Base-by-base conservation (phyloP, 35 echinoderm and acorn worm species). In the Patiria miniata region DNA sequence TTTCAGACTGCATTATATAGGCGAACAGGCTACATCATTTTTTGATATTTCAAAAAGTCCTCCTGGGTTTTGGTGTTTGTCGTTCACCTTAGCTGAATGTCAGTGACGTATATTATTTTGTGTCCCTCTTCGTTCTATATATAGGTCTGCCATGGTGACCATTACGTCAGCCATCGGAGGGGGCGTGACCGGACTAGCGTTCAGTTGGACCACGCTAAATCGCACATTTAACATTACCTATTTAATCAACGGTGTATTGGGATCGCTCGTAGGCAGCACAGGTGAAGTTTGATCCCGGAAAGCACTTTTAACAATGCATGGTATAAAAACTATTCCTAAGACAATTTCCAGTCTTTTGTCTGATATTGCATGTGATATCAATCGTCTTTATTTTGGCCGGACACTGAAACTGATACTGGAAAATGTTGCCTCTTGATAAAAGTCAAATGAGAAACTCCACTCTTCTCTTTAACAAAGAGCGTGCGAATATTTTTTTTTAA, bases 241-340 rank as follows among this genome's bases (percentile, higher is more conserved):
- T 84, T 77, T 94, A 30, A 90, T 94, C 82, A 94, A 94, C 83
- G 83, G 92, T 51, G 91, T 93, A 69, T 81, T 93, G 42, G 91
- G 91, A 22, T 84, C 85, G 33, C 85, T 93, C 33, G 91, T 93
- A 8, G 83, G 78, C 17, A 53, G 85, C 54, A 93, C 91, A 93
- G 91, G 91, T 93, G 81, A 58, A 47, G 4, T 47, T 47, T 4
- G 12, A 6, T 47, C 4, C 12, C 42, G 12, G 42, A 47, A 47
- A 6, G 42, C 4, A 47, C 4, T 47, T 47, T 83, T 32, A 73
- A 73, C 21, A 73, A 7, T 21, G 19, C 22, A 73, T 10, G 26
- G 26, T 73, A 10, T 30, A 32, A 73, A 73, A 0, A 23, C 65
- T 47, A 47, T 47, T 47, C 12, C 42, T 47, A 47, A 47, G 42